These are phyloP conservation scores for Tetramorium alpestre DNA, from an alignment of 1,140 invertebrate genomes.

Conservation along the genomic window DNA sequence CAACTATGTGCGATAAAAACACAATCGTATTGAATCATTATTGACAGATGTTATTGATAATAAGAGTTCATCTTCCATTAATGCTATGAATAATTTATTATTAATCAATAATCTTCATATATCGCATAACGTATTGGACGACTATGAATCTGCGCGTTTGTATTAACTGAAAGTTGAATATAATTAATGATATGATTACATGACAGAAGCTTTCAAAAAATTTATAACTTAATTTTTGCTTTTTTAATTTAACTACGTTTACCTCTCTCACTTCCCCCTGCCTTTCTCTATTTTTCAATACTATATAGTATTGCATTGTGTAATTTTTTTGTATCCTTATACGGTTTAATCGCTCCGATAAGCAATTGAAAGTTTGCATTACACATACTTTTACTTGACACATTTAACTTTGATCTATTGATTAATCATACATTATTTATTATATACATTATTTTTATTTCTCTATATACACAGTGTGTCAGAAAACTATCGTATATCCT, in stretches of 20 bases:
- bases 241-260: background rate
- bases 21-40: background rate
- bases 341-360: background rate
- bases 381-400: background rate
- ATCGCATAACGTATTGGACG: background rate
- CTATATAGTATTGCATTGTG: background rate
- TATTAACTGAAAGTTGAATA: background rate
- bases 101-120: conserved; percentile 8
- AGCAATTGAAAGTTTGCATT: too few species aligned
- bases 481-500: too few species aligned
- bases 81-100: background rate
- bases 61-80: background rate
- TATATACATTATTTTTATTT: background rate
- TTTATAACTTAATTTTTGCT: background rate
- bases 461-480: too few species aligned
- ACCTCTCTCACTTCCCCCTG: too few species aligned
- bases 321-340: background rate
- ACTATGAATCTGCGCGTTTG: background rate
- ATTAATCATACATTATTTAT: background rate
- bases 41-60: background rate
- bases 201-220: background rate
- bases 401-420: background rate
- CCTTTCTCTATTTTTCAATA: background rate
- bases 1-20: background rate
- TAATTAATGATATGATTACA: background rate